phyloP scores from a whole-genome alignment of 1,140 invertebrate genomes.

The Polypedilum pembai region DNA sequence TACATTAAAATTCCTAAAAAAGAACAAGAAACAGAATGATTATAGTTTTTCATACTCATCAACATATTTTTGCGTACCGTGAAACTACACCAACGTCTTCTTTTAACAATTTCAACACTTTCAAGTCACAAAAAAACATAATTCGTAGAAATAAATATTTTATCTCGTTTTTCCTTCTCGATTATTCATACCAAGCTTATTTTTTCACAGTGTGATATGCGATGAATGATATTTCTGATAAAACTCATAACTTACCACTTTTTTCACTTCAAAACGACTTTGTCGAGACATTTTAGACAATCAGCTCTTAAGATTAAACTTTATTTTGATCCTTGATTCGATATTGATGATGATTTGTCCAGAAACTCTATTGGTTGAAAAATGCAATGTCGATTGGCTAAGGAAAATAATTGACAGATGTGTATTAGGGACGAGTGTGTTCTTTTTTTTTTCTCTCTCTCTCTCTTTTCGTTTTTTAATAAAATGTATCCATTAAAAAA shows the following conservation, averaged over 20 bases:
- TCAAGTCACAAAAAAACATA: background rate
- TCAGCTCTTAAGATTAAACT: background rate
- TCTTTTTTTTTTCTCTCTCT: no score
- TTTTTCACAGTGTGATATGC: background rate
- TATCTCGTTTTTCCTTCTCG: background rate
- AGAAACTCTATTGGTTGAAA: no score
- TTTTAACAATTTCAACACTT: background rate
- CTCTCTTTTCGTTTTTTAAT: no score
- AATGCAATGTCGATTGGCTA: no score
- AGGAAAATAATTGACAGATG: no score
- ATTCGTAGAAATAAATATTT: background rate
- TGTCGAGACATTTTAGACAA: background rate
- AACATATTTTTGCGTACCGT: constrained; percentile 9
- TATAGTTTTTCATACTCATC: background rate
- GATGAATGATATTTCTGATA: background rate
- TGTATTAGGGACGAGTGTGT: no score
- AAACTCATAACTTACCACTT: constrained; percentile 6
- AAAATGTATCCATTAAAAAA: no score
- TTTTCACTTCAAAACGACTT: constrained; percentile 7
- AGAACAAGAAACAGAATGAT: constrained; percentile 5
- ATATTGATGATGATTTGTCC: no score
- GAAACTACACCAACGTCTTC: background rate
- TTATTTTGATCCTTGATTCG: no score
- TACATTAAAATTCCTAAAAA: background rate
- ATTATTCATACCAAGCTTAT: constrained; percentile 3